Evolutionary conservation across 2,113 vertebrate species (phyloP), one percentile per base, ranked within the genome.

Genomic region (Ceratotherium simum): DNA sequence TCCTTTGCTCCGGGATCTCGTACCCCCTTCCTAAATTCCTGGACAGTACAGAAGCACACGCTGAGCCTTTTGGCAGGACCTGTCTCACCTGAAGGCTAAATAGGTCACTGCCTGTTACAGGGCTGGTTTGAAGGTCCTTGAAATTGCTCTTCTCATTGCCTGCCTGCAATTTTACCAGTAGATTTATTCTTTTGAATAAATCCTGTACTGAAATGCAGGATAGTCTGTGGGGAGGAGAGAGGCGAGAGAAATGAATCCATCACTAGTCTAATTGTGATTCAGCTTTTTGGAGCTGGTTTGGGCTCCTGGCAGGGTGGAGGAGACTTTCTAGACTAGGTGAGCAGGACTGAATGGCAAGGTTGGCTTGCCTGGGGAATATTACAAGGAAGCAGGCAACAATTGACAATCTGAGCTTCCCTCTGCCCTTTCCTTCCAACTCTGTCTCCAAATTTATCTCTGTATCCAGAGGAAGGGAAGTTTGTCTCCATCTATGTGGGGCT

Each of bases 141-240:
- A 56, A 92, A 80, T 95, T 72, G n/a, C 18, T 95, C 73, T 76
- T 93, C 8, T 36, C 33, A 13, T 21, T 46, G 65, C 27, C 58
- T 92, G 54, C 27, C 75, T 96, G 46, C 31, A 96, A 21, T 88
- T 92, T 65, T 42, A 93, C n/a, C 10, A 46, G 33, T 79, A 94
- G 85, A 85, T 93, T 93, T 91, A 88, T 89, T 97, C 73, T 51
- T 95, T 80, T 95, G 79, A 87, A 64, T 91, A 96, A 96, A 91
- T 90, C 62, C 18, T 80, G 17, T 31, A 51, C 67, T 95, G 82
- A 96, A 78, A 89, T 93, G 42, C 75, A 94, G 62, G 92, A 39
- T 81, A 84, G 16, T 42, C 81, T 78, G 8, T 17, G 21, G 73
- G 46, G 56, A 75, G 58, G 33, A 87, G 64, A 81, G 48, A 93